Evolutionary conservation across 1,140 invertebrate species (phyloP).

Genomic region (Meteorus sp.): DNA sequence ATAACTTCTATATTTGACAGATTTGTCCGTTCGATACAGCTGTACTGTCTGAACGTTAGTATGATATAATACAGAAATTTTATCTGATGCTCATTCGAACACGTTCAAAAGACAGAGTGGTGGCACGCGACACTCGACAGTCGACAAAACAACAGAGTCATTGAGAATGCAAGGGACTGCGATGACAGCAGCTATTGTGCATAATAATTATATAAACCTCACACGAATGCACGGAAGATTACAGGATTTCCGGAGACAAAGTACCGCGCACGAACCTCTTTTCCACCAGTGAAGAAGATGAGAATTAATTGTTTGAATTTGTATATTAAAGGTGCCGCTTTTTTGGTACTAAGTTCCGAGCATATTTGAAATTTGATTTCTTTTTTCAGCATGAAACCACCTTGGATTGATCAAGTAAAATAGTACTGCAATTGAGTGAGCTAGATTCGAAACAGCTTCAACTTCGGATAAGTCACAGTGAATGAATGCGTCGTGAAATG

Average conservation of each 20-base stretch:
- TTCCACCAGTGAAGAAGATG: slow-evolving; percentile 32
- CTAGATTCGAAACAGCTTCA: too few species aligned
- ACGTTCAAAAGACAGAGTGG: slow-evolving; percentile 21
- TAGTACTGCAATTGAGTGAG: too few species aligned
- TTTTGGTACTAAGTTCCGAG: too few species aligned
- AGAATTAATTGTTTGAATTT: slow-evolving; percentile 38
- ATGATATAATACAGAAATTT: background rate
- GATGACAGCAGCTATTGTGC: slow-evolving; percentile 41
- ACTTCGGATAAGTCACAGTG: too few species aligned
- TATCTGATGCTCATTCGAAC: too few species aligned
- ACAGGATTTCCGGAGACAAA: slow-evolving; percentile 53
- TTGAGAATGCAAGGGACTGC: slow-evolving; percentile 50
- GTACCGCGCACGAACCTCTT: slow-evolving; percentile 30
- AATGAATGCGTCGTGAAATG: background rate
- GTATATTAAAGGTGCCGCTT: slow-evolving; percentile 39
- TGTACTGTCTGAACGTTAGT: too few species aligned
- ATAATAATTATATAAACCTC: slow-evolving; percentile 49
- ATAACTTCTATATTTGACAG: too few species aligned
- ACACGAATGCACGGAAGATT: slow-evolving; percentile 39
- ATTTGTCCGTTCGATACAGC: too few species aligned
- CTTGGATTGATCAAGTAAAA: too few species aligned
- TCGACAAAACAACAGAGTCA: too few species aligned
- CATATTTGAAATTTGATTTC: too few species aligned
- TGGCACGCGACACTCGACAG: slow-evolving; percentile 53
- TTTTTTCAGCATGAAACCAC: too few species aligned